A percentile compares a stretch with the other conserved stretches of the same genome.
Evolutionary conservation across 2,113 vertebrate species (phyloP).

Genomic region (Brachirus orientalis): DNA sequence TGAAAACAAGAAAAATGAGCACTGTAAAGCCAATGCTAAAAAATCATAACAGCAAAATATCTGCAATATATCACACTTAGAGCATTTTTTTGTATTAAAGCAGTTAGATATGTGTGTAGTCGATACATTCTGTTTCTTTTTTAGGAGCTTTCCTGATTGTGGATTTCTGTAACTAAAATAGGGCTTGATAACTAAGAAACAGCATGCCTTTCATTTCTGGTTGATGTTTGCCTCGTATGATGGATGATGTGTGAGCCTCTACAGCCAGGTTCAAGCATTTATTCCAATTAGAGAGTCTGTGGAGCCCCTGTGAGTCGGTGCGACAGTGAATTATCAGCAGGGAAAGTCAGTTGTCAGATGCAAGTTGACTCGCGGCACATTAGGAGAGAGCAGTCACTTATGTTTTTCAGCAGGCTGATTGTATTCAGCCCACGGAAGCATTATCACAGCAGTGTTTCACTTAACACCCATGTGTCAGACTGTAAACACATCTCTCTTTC

Average conservation of each 20-base stretch:
- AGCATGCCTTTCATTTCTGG: not conserved
- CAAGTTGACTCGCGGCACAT: slow-evolving; percentile 40
- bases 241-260: too few species aligned
- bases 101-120: not conserved
- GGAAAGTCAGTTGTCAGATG: slow-evolving; percentile 40
- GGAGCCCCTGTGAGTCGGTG: slow-evolving; percentile 27
- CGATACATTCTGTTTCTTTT: not conserved
- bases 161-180: slow-evolving; percentile 16
- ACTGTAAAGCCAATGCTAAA: not conserved
- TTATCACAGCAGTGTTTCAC: slow-evolving; percentile 23
- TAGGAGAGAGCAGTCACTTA: slow-evolving; percentile 30
- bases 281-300: slow-evolving; percentile 52
- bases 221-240: slow-evolving; percentile 28
- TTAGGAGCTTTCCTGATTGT: not conserved
- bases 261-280: slow-evolving; percentile 31
- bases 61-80: too few species aligned
- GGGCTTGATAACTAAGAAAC: too few species aligned
- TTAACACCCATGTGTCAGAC: slow-evolving; percentile 38
- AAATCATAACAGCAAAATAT: not conserved
- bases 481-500: slow-evolving; percentile 31
- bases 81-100: too few species aligned
- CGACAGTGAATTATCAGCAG: slow-evolving; percentile 53
- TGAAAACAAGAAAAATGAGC: not conserved
- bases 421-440: slow-evolving; percentile 27
- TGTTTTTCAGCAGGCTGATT: slow-evolving; percentile 34